Evolutionary conservation across 2,113 vertebrate genomes (phyloP).

Genomic region (Ascaphus truei): DNA sequence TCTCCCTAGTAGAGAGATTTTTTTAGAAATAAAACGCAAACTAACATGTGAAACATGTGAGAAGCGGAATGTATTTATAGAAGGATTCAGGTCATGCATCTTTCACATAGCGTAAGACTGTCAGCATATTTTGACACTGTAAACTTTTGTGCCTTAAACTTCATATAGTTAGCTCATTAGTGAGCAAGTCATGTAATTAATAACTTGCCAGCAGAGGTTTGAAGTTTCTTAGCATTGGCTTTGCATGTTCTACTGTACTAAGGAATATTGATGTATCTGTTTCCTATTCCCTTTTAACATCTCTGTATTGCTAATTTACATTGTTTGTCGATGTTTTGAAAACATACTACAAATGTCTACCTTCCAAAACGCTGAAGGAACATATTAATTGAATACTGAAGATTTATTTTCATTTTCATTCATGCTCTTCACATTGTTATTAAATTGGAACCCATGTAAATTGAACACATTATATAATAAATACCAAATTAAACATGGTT

Average conservation of each 20-base stretch:
- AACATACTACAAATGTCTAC: too few species aligned
- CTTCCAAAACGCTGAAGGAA: too few species aligned
- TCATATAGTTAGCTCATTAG: conserved; percentile 58
- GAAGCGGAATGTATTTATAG: neutral
- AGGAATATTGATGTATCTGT: conserved; percentile 50
- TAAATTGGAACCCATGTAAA: too few species aligned
- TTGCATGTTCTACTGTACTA: conserved; percentile 45
- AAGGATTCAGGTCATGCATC: neutral
- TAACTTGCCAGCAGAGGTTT: conserved; percentile 45
- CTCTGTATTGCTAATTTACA: conserved; percentile 10
- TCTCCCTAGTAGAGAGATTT: neutral
- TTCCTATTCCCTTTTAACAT: conserved; percentile 21
- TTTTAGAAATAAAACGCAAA: neutral
- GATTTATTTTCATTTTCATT: too few species aligned
- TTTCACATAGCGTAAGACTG: conserved; percentile 34
- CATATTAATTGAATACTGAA: too few species aligned
- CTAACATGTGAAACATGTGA: too few species aligned
- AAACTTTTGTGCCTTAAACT: conserved; percentile 43
- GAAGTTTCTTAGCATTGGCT: conserved; percentile 46
- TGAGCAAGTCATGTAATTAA: conserved; percentile 52
- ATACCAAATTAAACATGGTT: too few species aligned
- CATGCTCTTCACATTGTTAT: too few species aligned
- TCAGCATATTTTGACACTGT: conserved; percentile 50
- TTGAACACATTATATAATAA: too few species aligned
- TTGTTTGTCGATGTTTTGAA: too few species aligned